phyloP scores from a whole-genome alignment of 2,113 vertebrate species.

The Indicator maculatus region DNA sequence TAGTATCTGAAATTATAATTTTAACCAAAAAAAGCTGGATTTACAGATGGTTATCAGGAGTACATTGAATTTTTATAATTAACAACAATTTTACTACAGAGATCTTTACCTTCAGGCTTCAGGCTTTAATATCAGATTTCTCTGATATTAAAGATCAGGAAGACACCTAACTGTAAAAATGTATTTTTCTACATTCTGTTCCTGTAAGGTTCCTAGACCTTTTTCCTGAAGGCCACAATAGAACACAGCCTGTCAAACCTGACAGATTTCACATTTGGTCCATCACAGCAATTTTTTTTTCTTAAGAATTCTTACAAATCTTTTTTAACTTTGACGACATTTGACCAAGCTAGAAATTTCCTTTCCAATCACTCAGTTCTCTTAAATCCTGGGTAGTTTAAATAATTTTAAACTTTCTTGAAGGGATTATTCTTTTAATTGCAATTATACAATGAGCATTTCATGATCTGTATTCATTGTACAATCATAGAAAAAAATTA shows the following conservation, averaged over 20 bases:
- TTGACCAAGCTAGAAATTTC: slow-evolving; percentile 55
- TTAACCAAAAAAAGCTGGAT: neutral
- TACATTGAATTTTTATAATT: neutral
- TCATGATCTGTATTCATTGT: slow-evolving; percentile 66
- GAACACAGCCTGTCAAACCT: neutral
- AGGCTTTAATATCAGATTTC: neutral
- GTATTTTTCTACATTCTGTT: neutral
- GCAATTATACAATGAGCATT: slow-evolving; percentile 60
- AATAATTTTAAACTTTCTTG: slow-evolving; percentile 68
- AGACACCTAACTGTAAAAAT: neutral
- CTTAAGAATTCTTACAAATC: neutral
- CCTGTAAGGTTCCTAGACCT: neutral
- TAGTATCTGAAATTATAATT: neutral
- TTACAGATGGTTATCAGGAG: neutral
- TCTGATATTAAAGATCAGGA: neutral
- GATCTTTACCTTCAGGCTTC: neutral
- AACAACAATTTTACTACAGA: neutral
- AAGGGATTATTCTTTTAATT: slow-evolving; percentile 75
- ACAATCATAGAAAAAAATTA: slow-evolving; percentile 72
- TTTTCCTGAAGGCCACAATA: neutral
- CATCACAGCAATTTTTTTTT: neutral
- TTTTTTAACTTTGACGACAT: slow-evolving; percentile 51
- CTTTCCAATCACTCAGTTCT: slow-evolving; percentile 60
- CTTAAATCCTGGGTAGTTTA: slow-evolving; percentile 63
- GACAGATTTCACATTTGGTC: neutral